phyloP scores from a whole-genome alignment of 2,797 vertebrate genomes.

The Numenius phaeopus region DNA sequence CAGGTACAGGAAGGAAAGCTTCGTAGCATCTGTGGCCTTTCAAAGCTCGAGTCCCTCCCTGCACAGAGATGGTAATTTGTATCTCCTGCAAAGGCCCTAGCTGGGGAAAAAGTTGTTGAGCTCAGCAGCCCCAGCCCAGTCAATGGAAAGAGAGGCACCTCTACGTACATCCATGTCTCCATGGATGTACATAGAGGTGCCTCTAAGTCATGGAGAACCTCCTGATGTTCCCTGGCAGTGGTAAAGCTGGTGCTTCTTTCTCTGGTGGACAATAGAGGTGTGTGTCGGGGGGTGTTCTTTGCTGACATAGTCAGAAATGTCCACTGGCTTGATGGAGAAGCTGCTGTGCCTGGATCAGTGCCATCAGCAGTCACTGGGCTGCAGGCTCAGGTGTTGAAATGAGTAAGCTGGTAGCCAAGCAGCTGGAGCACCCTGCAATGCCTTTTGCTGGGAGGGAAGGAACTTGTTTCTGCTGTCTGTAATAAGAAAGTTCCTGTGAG shows the following conservation, averaged over 20 bases:
- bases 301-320: neutral
- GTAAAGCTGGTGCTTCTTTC: neutral
- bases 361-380: neutral
- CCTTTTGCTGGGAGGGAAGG: neutral
- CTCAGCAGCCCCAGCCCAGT: neutral
- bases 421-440: neutral
- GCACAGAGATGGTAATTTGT: neutral
- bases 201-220: neutral
- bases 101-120: neutral
- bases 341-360: neutral
- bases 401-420: neutral
- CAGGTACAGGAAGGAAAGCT: neutral
- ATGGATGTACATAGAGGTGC: neutral
- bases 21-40: neutral
- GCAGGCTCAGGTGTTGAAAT: neutral
- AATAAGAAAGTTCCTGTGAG: neutral
- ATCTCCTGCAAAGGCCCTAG: neutral
- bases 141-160: neutral
- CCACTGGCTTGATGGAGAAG: neutral
- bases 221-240: neutral
- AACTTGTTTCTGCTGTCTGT: neutral
- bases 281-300: neutral
- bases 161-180: fast-evolving
- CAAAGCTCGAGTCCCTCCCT: neutral
- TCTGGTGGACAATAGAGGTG: neutral